These are phyloP conservation scores for Antitype chi DNA, from an alignment of 2,888 invertebrate species.

Conservation along the genomic window DNA sequence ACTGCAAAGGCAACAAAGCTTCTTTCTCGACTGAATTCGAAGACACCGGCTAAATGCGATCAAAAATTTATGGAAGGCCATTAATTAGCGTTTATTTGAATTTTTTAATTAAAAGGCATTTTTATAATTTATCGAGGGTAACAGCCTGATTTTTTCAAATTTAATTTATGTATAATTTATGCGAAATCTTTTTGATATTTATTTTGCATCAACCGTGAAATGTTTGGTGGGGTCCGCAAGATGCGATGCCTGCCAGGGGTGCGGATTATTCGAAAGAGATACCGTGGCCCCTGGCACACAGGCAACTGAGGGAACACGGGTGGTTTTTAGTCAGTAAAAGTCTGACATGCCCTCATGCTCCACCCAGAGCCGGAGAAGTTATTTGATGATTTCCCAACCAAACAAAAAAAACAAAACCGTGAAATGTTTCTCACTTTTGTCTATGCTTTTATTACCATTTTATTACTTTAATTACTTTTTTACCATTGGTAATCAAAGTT, in stretches of 20 bases:
- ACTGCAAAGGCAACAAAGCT: background rate
- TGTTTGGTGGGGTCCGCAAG: too few species aligned
- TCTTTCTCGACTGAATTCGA: background rate
- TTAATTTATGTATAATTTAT: background rate
- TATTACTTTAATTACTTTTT: too few species aligned
- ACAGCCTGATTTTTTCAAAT: background rate
- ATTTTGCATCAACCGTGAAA: background rate
- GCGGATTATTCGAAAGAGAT: too few species aligned
- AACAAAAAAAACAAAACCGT: too few species aligned
- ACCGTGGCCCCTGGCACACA: too few species aligned
- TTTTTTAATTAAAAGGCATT: background rate
- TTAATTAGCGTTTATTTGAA: background rate
- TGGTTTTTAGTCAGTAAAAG: too few species aligned
- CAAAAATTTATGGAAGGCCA: background rate
- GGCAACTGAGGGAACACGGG: too few species aligned
- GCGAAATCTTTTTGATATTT: background rate
- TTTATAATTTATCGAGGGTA: too few species aligned
- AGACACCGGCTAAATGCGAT: background rate
- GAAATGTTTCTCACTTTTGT: background rate
- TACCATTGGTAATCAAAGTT: background rate
- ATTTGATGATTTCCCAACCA: too few species aligned
- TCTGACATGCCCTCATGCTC: too few species aligned
- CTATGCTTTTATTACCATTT: background rate
- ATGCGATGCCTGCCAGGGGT: too few species aligned
- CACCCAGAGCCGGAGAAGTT: too few species aligned